Evolutionary conservation across 1,140 invertebrate species (phyloP).

Genomic region (Drosophila ficusphila): DNA sequence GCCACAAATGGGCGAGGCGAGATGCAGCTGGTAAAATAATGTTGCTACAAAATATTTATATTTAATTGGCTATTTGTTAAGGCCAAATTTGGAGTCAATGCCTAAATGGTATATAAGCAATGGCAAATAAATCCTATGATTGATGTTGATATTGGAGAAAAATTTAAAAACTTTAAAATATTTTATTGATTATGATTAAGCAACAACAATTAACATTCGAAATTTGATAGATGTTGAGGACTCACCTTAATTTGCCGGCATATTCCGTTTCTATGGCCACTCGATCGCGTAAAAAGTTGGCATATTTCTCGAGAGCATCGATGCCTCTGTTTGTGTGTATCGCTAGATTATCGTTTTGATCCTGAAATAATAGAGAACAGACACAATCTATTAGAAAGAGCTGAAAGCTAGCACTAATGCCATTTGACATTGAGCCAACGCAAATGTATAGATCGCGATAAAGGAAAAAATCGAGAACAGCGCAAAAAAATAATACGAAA

Average conservation of each 20-base stretch:
- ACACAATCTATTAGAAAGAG: constrained; percentile 54
- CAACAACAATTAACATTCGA: background rate
- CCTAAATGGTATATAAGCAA: too few relatives aligned
- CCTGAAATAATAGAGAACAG: constrained; percentile 88
- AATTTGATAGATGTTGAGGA: constrained; percentile 1
- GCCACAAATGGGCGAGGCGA: constrained; percentile 61
- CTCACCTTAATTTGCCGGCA: constrained; percentile 96
- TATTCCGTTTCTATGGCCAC: constrained; percentile 98
- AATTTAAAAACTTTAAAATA: background rate
- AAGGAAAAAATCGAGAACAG: background rate
- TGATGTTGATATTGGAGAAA: background rate
- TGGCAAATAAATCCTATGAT: background rate
- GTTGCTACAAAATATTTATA: constrained; percentile 45
- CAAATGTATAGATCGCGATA: constrained; percentile 31
- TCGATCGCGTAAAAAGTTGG: constrained; percentile 96
- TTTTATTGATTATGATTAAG: too few relatives aligned
- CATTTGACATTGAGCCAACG: constrained; percentile 50
- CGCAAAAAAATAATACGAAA: constrained; percentile 30
- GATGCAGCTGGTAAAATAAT: constrained; percentile 30
- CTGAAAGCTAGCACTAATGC: constrained; percentile 5
- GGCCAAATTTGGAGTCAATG: constrained; percentile 48
- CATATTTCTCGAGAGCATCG: constrained; percentile 98
- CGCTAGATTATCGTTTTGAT: constrained; percentile 98
- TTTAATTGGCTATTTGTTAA: constrained; percentile 64
- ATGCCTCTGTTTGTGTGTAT: constrained; percentile 98